These are phyloP conservation scores for Eurytoma adleriae DNA, from an alignment of 2,888 invertebrate genomes.

Conservation along the genomic window DNA sequence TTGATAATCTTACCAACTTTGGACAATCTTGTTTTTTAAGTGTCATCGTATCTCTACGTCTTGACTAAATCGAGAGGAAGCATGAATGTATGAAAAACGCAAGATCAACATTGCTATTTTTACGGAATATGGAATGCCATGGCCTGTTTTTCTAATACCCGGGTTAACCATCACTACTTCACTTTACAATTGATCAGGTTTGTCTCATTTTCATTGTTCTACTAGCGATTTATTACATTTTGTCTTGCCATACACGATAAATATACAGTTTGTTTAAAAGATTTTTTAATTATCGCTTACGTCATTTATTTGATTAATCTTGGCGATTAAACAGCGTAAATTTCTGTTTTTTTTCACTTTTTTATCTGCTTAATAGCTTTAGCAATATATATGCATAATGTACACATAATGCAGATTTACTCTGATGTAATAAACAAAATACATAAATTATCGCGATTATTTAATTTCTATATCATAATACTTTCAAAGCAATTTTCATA, in stretches of 20 bases:
- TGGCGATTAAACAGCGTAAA: slow-evolving; percentile 1
- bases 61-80: not conserved
- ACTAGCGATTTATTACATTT: no score
- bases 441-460: not conserved
- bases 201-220: not conserved
- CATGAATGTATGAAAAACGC: slow-evolving; percentile 28
- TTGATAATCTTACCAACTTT: no score
- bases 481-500: not conserved
- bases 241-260: no score
- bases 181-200: slow-evolving; percentile 25
- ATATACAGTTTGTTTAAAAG: not conserved
- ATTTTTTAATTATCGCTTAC: slow-evolving; percentile 19
- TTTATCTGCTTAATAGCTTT: slow-evolving; percentile 2
- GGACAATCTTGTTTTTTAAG: no score
- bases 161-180: not conserved
- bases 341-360: not conserved
- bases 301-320: slow-evolving; percentile 26
- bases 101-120: slow-evolving; percentile 40
- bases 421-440: slow-evolving; percentile 18
- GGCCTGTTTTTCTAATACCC: slow-evolving; percentile 27
- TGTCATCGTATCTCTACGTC: not conserved
- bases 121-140: slow-evolving; percentile 30
- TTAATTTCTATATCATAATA: not conserved
- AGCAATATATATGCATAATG: not conserved
- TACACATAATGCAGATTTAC: not conserved